These are phyloP conservation scores for Eulithis testata DNA, from an alignment of 2,888 invertebrate genomes.

Conservation along the genomic window DNA sequence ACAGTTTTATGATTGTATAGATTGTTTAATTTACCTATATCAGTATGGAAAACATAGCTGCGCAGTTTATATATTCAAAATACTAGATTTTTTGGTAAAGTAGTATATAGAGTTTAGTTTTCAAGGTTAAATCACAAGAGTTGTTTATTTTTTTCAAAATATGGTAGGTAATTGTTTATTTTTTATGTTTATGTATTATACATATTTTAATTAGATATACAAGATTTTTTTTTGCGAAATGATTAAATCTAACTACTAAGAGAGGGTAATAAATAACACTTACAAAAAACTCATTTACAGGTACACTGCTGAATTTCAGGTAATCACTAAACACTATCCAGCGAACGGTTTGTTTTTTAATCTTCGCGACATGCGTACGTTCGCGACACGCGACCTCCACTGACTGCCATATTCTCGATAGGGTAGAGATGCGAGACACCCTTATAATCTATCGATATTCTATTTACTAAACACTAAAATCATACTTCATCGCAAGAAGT, in stretches of 20 bases:
- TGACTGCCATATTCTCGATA: slow-evolving; percentile 64
- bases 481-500: background rate
- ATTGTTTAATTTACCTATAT: too few species aligned
- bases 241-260: slow-evolving; percentile 8
- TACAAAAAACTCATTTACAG: slow-evolving; percentile 15
- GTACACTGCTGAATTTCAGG: slow-evolving; percentile 14
- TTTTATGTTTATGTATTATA: background rate
- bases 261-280: slow-evolving; percentile 14
- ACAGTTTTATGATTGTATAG: too few species aligned
- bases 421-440: slow-evolving; percentile 57
- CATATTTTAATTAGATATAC: background rate
- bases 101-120: too few species aligned
- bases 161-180: background rate
- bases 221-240: background rate
- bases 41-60: too few species aligned
- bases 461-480: slow-evolving; percentile 12
- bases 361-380: slow-evolving; percentile 59
- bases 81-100: background rate
- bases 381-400: slow-evolving; percentile 63
- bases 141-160: background rate
- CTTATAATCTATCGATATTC: slow-evolving; percentile 52
- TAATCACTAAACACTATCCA: slow-evolving; percentile 13
- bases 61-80: too few species aligned
- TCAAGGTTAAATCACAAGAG: too few species aligned
- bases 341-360: slow-evolving; percentile 36